These are phyloP conservation scores for Hipparchia semele DNA, from an alignment of 2,888 invertebrate genomes.

Conservation along the genomic window DNA sequence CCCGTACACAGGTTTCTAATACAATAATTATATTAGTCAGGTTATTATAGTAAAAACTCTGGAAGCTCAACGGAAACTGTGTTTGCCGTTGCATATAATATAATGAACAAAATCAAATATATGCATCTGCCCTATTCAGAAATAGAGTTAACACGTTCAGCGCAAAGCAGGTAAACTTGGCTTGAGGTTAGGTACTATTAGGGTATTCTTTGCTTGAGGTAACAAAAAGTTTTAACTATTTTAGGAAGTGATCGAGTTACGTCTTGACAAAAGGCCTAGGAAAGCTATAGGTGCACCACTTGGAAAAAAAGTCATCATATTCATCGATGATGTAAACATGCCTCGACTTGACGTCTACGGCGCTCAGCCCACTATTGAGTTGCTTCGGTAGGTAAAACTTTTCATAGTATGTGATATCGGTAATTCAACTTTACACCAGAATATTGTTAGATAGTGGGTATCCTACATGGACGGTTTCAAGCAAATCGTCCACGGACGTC, in stretches of 20 bases:
- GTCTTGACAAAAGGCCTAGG: slow-evolving; percentile 91
- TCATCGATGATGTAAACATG: slow-evolving; percentile 97
- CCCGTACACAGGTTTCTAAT: slow-evolving; percentile 85
- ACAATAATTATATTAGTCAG: background rate
- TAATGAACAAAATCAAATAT: no score
- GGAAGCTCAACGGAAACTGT: no score
- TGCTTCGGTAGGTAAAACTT: slow-evolving; percentile 84
- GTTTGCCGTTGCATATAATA: no score
- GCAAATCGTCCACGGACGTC: no score
- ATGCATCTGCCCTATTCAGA: no score
- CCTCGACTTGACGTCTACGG: slow-evolving; percentile 94
- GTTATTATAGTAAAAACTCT: no score
- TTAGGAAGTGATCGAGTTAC: slow-evolving; percentile 92
- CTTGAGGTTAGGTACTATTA: background rate
- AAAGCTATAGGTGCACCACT: slow-evolving; percentile 91
- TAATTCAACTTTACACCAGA: no score
- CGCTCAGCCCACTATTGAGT: slow-evolving; percentile 95
- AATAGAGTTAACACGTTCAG: no score
- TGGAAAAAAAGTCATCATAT: slow-evolving; percentile 91
- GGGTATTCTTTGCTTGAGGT: background rate
- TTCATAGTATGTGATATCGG: no score
- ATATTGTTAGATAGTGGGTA: no score
- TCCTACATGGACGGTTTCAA: no score
- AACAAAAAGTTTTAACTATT: background rate
- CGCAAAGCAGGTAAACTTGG: background rate